Base-by-base conservation (phyloP, 2,888 invertebrate species). In the Steromphala cineraria region DNA sequence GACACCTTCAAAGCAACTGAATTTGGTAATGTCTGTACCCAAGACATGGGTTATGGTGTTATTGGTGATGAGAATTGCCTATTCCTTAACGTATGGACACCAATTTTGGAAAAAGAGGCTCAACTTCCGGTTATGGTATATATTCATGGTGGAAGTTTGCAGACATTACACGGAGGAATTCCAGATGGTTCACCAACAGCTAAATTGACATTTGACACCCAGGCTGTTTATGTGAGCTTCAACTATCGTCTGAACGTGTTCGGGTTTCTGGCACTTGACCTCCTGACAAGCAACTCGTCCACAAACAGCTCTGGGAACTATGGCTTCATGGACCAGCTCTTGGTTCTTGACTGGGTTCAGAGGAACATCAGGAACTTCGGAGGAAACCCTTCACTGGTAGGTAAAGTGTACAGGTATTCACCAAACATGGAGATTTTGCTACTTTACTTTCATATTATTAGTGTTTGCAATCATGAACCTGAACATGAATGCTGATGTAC, bases 191-290 rank as follows among this genome's bases (percentile, higher is more conserved):
- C 85, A 67, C 97, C 97, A 0, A 96, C 96, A 0, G 95, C 97
- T 0, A 94, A 96, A 62, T 95, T 97, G 84, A 96, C 97, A 0
- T 95, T 96, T 74, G 95, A 96, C 2, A 95, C 96, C 82, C 96
- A 97, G 91, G 96, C 97, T 1, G 96, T 98, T 8, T 97, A 97
- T 91, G 97, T 98, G 0, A 95, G 96, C 83, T 97, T 97, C 3
- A 97, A 97, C 91, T 97, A 97, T 94, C 95, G 98, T 88, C 94
- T 96, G 53, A 94, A 94, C 17, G 93, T 94, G 0, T 94, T 95
- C 82, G 98, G 98, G 3, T 98, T 98, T 92, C 94, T 98, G 75
- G 96, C 98, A 0, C 89, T 93, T 28, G 90, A 92, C 81, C 94
- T 95, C 56, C 77, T 90, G 24, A 86, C 88, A n/a, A 81, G 83